Conservation (phyloP, 2,797 vertebrate genomes). For the Sternarchorhynchus goeldii region DNA sequence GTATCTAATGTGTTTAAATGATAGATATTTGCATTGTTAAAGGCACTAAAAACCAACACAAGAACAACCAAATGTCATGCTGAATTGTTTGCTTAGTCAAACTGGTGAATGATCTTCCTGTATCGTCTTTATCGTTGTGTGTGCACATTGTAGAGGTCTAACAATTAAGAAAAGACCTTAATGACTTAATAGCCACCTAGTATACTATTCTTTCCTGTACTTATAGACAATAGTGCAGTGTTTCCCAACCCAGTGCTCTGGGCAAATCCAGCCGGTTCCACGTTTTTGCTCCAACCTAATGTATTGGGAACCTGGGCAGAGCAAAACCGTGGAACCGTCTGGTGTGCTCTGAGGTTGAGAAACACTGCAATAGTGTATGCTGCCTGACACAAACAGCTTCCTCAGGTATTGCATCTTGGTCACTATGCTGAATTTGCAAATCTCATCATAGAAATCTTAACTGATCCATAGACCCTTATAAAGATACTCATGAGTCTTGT, state of each 20-base stretch:
- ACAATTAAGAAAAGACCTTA: constrained; percentile 3
- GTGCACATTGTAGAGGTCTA: background rate
- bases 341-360: background rate
- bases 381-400: background rate
- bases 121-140: background rate
- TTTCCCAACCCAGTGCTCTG: no score
- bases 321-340: no score
- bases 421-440: background rate
- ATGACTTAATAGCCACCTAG: constrained; percentile 13
- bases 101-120: constrained; percentile 3
- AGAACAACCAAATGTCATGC: background rate
- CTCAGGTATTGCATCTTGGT: background rate
- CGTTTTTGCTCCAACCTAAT: no score
- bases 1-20: background rate
- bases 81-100: background rate
- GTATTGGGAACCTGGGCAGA: no score
- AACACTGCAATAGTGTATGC: background rate
- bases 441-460: background rate
- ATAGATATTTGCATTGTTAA: background rate
- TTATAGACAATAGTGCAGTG: no score
- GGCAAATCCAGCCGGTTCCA: no score
- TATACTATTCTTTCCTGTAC: background rate
- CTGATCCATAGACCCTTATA: background rate
- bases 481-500: background rate
- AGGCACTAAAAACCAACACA: constrained; percentile 12